Base-by-base conservation (phyloP, 2,113 vertebrate genomes). In the Percina caprodes region DNA sequence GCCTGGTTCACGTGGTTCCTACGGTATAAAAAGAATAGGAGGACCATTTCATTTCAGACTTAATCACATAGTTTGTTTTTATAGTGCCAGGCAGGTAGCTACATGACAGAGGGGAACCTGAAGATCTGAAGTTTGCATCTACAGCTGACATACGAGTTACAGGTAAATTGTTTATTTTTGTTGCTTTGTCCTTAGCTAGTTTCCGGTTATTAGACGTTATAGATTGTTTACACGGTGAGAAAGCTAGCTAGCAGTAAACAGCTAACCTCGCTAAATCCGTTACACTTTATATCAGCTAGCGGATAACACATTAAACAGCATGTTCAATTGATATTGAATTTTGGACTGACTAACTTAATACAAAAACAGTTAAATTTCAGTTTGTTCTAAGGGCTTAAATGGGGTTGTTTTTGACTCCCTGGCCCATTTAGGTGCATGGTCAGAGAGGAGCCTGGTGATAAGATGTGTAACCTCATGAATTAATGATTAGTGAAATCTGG, bases 1-100 rank as follows among this genome's bases (percentile, higher is more conserved):
- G 23, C 78, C 13, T 21, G 33, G 2, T 0, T 89, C 93, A 94
- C 90, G 86, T 93, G 93, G 7, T 61, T 3, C 1, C 14, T 3
- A 2, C 9, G 1, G 2, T 19, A 26, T 88, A 82, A 76, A 87
- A 66, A 12, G 2, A 11, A 26, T 14, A 14, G 11, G 12, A 7
- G 61, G 6, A 18, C 3, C 0, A 5, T 14, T 10, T 45, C 10
- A 42, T 42, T 42, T 42, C 39, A 35, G 7, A 42, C 0, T 4
- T n/a, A 1, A 3, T 4, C 18, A 18, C 46, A 21, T 21, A 19
- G 11, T 24, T 46, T 63, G 24, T 58, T 9, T 42, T 42, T 11
- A 42, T 45, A 16, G 11, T 8, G 4, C 2, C 19, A 3, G 4
- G 1, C 72, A 6, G 26, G 39, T 42, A n/a, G n/a, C n/a, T n/a